Base-by-base conservation (phyloP, 2,113 vertebrate species). In the Grallaria varia region DNA sequence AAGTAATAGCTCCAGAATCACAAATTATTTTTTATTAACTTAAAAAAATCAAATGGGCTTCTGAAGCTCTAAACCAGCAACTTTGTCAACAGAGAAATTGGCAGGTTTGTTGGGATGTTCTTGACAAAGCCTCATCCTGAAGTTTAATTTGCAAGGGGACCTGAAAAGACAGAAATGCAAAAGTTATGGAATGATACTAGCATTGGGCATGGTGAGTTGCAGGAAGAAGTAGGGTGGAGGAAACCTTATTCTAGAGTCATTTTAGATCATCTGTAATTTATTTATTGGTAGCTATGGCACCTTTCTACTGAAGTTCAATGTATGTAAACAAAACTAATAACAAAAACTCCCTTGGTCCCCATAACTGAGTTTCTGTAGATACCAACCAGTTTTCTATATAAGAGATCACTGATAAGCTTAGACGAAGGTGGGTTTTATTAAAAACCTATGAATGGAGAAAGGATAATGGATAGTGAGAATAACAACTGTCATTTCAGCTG, bases 311-410 rank as follows among this genome's bases (percentile, higher is more conserved):
- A 60, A n/a, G 42, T 33, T 73, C 86, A 8, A 40, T 47, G 7
- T 68, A 35, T 30, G n/a, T 60, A 56, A 60, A 55, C 25, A 66
- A 75, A 66, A 35, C 4, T 15, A 55, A 23, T 8, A 67, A 11
- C 25, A 45, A 30, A 55, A 45, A 2, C 14, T 53, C 12, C 2
- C 21, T 10, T 24, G 6, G 56, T 1, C 3, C 6, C 3, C 50
- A 1, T 1, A 82, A 35, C 40, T 25, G 15, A 44, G 28, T 55
- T 92, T 89, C 40, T 63, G 12, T 74, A 56, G 30, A 8, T 73
- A 40, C 14, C 21, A 31, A 24, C 3, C 7, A n/a, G 40, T 12
- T 56, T 84, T n/a, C n/a, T 84, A 0, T 16, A 2, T 59, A 45
- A 35, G 42, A 67, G 27, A 40, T 27, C 7, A 6, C 28, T 25